Conservation (phyloP, 2,888 invertebrate genomes). For the Laothoe populi region DNA sequence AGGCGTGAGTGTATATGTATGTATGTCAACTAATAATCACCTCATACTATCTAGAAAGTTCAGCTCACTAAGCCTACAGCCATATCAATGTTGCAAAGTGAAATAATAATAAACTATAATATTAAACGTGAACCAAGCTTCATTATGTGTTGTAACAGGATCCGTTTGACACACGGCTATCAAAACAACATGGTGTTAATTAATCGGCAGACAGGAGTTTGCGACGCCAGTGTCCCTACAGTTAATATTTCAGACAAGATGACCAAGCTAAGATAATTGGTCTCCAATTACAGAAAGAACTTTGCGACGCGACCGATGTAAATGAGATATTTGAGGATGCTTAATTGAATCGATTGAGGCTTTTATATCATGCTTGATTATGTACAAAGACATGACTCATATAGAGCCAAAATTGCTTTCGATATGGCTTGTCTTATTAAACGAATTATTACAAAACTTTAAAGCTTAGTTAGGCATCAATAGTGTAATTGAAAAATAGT, state of each 20-base stretch:
- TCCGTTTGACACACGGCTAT: slow-evolving; percentile 70
- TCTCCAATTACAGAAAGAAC: slow-evolving; percentile 62
- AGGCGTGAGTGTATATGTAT: no score
- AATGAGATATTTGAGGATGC: slow-evolving; percentile 32
- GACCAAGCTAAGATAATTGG: slow-evolving; percentile 71
- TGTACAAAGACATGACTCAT: not conserved
- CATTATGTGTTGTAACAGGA: slow-evolving; percentile 65
- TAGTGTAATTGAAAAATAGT: no score
- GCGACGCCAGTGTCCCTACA: slow-evolving; percentile 50
- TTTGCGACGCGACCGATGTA: slow-evolving; percentile 40
- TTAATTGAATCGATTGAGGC: not conserved
- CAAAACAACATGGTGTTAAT: slow-evolving; percentile 70
- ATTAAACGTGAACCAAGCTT: slow-evolving; percentile 56
- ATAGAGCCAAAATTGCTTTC: no score
- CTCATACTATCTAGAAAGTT: not conserved
- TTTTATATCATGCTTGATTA: not conserved
- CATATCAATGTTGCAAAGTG: slow-evolving; percentile 20
- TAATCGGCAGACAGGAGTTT: slow-evolving; percentile 46
- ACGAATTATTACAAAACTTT: no score
- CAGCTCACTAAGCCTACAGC: slow-evolving; percentile 15
- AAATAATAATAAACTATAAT: slow-evolving; percentile 38
- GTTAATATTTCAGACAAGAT: slow-evolving; percentile 70
- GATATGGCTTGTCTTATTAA: no score
- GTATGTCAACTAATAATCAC: no score
- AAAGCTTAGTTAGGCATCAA: no score